Conservation (phyloP, 2,113 vertebrate species). For the Xenopus borealis region DNA sequence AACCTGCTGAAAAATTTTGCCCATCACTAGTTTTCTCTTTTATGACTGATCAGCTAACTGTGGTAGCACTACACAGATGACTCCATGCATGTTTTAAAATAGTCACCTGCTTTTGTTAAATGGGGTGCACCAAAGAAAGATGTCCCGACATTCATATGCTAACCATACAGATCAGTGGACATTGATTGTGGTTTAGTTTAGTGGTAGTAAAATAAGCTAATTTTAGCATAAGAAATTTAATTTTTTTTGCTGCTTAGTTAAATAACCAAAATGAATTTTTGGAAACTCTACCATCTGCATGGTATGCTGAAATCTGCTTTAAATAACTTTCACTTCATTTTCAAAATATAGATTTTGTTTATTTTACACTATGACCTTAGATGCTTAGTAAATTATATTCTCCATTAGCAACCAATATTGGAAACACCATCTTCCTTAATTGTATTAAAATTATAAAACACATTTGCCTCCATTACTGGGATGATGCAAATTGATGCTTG, state of each 20-base stretch:
- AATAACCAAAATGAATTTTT: background rate
- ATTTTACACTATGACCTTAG: conserved; percentile 19
- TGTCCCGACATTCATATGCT: too few species aligned
- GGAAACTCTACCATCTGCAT: background rate
- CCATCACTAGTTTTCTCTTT: too few species aligned
- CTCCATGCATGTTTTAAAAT: too few species aligned
- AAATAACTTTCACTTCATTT: conserved; percentile 17
- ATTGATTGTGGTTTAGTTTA: too few species aligned
- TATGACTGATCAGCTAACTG: too few species aligned
- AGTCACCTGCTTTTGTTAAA: too few species aligned
- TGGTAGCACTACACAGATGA: background rate
- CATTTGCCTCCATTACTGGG: conserved; percentile 21
- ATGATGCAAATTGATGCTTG: conserved; percentile 13
- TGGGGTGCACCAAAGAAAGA: too few species aligned
- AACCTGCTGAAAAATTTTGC: too few species aligned
- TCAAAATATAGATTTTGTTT: conserved; percentile 15
- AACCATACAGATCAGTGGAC: too few species aligned
- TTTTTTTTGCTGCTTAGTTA: background rate
- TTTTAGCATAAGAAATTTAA: background rate
- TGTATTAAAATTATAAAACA: conserved; percentile 31
- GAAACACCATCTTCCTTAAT: conserved; percentile 22
- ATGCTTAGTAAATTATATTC: conserved; percentile 20
- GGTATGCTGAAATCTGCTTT: background rate
- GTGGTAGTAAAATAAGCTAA: too few species aligned
- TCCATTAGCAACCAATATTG: conserved; percentile 19